Evolutionary conservation across 2,797 vertebrate genomes (phyloP).

Genomic region (Peromyscus eremicus): DNA sequence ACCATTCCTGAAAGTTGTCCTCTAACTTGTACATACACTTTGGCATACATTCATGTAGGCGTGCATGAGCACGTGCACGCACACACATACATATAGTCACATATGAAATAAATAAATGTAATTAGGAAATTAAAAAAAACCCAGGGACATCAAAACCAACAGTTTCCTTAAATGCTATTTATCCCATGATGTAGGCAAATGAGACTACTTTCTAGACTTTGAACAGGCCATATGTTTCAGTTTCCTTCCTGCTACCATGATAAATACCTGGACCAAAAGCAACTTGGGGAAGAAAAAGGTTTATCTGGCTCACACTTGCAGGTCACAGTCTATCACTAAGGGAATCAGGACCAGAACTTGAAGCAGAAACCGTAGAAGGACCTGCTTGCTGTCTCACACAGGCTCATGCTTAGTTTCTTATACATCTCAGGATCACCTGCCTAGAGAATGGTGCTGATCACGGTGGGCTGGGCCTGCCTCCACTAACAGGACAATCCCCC

Average conservation of each 20-base stretch:
- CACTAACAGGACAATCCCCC: background rate
- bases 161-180: slow-evolving; percentile 33
- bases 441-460: background rate
- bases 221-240: background rate
- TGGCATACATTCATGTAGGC: background rate
- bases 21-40: background rate
- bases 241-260: background rate
- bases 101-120: background rate
- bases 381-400: background rate
- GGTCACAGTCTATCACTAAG: background rate
- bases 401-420: background rate
- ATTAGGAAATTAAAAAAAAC: background rate
- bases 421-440: background rate
- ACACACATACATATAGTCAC: background rate
- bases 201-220: background rate
- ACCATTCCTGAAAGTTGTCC: background rate
- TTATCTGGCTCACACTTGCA: background rate
- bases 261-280: background rate
- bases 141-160: background rate
- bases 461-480: background rate
- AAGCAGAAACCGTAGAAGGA: background rate
- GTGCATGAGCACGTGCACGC: background rate
- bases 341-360: background rate
- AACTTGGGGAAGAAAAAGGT: background rate
- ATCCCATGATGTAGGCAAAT: background rate